Base-by-base conservation (phyloP, 2,797 vertebrate species). In the Cirrhinus mrigala region DNA sequence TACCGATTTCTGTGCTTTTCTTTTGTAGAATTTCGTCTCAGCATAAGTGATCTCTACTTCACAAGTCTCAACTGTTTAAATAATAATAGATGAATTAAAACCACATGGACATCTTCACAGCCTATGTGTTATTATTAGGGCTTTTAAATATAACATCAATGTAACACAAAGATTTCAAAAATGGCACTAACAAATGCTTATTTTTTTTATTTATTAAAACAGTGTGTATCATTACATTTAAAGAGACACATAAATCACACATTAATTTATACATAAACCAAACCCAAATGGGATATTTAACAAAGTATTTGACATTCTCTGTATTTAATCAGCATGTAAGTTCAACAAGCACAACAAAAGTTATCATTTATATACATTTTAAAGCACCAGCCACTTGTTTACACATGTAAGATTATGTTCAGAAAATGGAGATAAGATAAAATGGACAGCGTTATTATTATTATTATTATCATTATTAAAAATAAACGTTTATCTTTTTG, bases 131-230 rank as follows among this genome's bases (percentile, higher is more conserved):
- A 50, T 50, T 50, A 27, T 46, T 3, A 46, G 6, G 3, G n/a
- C 14, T 48, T 29, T 27, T 1, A 9, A 16, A 48, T 15, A 16
- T 50, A 27, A 27, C 44, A 9, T 7, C 1, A 73, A 71, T n/a
- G 2, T 7, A 70, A 70, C 20, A 3, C 1, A 3, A 44, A 1
- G 3, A 10, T 24, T 71, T 46, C 16, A n/a, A n/a, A 48, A 1
- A 1, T 7, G 2, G 0, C n/a, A 29, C 27, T 27, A 50, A 18
- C 1, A 50, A 16, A 18, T 50, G 27, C 0, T 27, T 46, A 15
- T n/a, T n/a, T n/a, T n/a, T n/a, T 3, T 24, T 24, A 15, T 24
- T 29, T 29, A 10, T 3, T 11, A 12, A 3, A 46, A 1, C n/a
- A 70, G 3, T 7, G 3, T 29, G 29, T 3, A 29, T 29, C 29